Percentiles rank a stretch among this genome's conserved stretches.
phyloP scores from a whole-genome alignment of 2,113 vertebrate genomes.

The Grammomys dolichurus region DNA sequence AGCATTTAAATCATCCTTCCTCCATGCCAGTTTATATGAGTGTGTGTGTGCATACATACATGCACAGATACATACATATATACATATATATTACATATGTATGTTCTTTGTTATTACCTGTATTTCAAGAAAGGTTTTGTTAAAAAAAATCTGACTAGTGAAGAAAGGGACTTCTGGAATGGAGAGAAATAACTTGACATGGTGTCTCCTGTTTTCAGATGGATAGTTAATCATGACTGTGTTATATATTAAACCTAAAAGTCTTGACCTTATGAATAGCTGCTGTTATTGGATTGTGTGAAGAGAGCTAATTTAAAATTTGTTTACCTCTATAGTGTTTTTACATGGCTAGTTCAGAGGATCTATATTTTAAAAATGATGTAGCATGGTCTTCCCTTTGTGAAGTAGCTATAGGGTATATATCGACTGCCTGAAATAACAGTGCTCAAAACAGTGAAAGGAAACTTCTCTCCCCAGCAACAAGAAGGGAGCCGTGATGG shows the following conservation, averaged over 20 bases:
- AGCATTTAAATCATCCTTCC: neutral
- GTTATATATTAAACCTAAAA: neutral
- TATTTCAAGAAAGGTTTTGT: neutral
- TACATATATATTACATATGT: neutral
- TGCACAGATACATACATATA: neutral
- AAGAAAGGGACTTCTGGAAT: constrained; percentile 4
- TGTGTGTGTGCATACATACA: no score
- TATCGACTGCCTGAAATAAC: constrained; percentile 57
- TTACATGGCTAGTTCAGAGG: neutral
- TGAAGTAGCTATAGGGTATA: neutral
- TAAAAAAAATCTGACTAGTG: neutral
- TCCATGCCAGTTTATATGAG: neutral
- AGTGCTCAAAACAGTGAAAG: constrained; percentile 50
- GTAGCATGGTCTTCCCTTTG: neutral
- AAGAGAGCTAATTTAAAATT: neutral
- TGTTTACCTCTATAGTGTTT: neutral
- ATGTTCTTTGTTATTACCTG: neutral
- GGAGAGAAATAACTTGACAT: neutral
- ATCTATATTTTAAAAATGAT: neutral
- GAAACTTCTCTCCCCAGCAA: neutral
- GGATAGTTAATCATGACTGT: neutral
- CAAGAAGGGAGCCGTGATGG: neutral
- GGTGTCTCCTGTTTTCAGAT: neutral
- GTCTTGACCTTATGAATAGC: neutral
- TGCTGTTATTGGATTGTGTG: neutral